A percentile compares a stretch with the other conserved stretches of the same genome.
Conservation (phyloP, 2,113 vertebrate species). For the Peromyscus californicus region DNA sequence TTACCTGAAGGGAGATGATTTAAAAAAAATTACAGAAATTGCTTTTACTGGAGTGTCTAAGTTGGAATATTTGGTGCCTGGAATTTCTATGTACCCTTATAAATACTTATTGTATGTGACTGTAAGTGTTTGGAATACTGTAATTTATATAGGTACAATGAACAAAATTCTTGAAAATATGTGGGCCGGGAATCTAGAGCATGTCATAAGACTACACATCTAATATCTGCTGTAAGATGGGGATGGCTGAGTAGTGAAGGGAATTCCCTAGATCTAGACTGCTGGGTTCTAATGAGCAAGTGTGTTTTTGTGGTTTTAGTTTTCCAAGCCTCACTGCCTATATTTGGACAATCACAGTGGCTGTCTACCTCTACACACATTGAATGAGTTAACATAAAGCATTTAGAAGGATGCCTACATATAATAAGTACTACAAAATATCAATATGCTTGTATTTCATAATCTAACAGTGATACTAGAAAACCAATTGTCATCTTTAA, state of each 20-base stretch:
- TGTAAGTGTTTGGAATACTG: background rate
- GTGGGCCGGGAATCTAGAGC: background rate
- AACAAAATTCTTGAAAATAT: background rate
- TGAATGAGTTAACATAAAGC: background rate
- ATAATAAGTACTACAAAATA: background rate
- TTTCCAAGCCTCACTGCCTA: background rate
- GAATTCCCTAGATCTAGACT: background rate
- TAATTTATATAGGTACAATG: background rate
- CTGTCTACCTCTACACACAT: background rate
- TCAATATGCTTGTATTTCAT: background rate
- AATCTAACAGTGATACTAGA: background rate
- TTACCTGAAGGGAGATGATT: background rate
- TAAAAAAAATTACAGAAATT: background rate
- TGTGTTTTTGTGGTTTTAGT: background rate
- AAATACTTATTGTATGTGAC: background rate
- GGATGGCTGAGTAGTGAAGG: background rate
- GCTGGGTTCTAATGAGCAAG: background rate
- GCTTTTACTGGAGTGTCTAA: background rate
- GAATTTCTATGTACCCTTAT: background rate
- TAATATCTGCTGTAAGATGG: background rate
- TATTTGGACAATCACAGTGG: background rate
- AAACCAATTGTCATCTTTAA: background rate
- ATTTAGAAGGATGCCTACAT: background rate
- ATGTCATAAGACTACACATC: too few relatives aligned
- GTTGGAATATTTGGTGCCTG: background rate